Evolutionary conservation across 2,797 vertebrate genomes (phyloP), one percentile per base, ranked within the genome.

Genomic region (Anabas testudineus): DNA sequence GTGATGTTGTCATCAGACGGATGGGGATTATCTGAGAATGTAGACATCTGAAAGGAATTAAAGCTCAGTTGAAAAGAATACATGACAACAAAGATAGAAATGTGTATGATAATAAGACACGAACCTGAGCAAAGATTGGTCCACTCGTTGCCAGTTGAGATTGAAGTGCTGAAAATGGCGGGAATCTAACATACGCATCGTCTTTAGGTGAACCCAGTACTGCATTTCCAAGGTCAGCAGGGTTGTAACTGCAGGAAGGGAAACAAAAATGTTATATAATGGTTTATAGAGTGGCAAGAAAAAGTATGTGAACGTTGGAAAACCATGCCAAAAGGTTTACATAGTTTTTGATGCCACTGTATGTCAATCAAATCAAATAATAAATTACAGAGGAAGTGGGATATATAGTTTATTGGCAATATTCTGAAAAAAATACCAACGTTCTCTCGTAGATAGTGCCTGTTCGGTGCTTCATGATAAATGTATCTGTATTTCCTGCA

Each of bases 1-100:
- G 86, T 65, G 75, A 95, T 89, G 68, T 63, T 88, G 8, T 83
- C 71, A 5, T 78, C 47, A 14, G 87, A 86, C 0, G 65, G 76
- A 14, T 70, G 60, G 8, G 93, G 94, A 71, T 93, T 95, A 1
- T 0, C 0, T 3, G 53, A 41, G 78, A 93, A 92, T 0, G 76
- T 78, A 6, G 67, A 3, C 81, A 94, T 32, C 94, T 95, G 54
- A 61, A 36, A 78, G 56, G 16, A 53, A 36, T 37, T 37, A 68
- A 57, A 58, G 5, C 7, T 58, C 16, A 30, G 30, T 63, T 51
- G 32, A 57, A 55, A 64, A 51, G 21, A 53, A 56, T 12, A 22
- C 6, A 30, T 30, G 12, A 57, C 28, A 47, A 5, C 5, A 65
- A 24, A 71, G 3, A 52, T 26, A 59, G 26, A 64, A 45, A 59